Base-by-base conservation (phyloP, 2,888 invertebrate genomes). In the Omphaloscelis lunosa region DNA sequence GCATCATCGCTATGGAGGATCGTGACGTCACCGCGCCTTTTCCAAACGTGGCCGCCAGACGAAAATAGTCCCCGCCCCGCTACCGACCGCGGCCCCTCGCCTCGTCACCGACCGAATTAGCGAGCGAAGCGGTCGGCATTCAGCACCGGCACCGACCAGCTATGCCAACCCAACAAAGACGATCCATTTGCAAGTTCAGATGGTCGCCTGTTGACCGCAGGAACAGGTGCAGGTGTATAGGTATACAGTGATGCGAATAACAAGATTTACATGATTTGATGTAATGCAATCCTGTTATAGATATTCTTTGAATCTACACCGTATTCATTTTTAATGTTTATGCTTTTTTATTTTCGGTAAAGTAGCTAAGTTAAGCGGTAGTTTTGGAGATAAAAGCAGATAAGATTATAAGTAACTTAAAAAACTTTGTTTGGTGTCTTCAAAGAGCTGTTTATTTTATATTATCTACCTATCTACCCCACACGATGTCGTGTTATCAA, bases 41-140 rank as follows among this genome's bases (percentile, higher is more conserved):
- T 96, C 95, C 96, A 96, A 96, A 96, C 96, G 96, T 95, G 96
- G 95, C 96, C 95, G 96, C 95, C 96, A 96, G 96, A 96, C 96
- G 94, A 96, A 96, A 96, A 96, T 96, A 96, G 96, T 93, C 94
- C 95, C 95, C 95, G 93, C 94, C 93, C 94, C 95, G 91, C 95
- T 92, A 91, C 93, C 93, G 86, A 88, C 90, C 90, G 91, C 92
- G 92, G 93, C 95, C 95, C 93, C 95, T 93, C 91, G 89, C 91
- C 89, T 91, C 94, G 95, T 96, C 96, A 96, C 95, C 96, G 96
- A 95, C 96, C 86, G 93, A 96, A 94, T 95, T 96, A 96, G 96
- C 93, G 91, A 91, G 89, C 91, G 90, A 90, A 91, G 86, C 91
- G 90, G 89, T 86, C 91, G 87, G 88, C 89, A 84, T 88, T 88